Evolutionary conservation across 2,888 invertebrate genomes (phyloP).

Genomic region (Cantharis nigra): DNA sequence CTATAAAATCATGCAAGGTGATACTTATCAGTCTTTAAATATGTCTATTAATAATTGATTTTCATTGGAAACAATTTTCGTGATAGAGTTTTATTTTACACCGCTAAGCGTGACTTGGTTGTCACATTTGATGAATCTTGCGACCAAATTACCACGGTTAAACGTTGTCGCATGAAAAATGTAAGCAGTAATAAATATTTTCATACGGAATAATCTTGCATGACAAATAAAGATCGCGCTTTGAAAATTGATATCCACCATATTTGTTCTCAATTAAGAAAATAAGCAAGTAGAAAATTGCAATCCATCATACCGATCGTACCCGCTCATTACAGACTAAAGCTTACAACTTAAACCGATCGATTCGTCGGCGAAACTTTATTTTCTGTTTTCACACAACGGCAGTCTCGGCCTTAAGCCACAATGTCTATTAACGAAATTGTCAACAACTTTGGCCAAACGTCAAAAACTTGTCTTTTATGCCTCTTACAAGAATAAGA

Average conservation of each 20-base stretch:
- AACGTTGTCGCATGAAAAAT: slow-evolving; percentile 14
- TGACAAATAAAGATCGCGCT: slow-evolving; percentile 8
- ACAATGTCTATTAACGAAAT: not conserved
- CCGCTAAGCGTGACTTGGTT: slow-evolving; percentile 29
- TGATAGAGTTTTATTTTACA: slow-evolving; percentile 19
- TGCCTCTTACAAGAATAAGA: not conserved
- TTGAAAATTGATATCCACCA: not conserved
- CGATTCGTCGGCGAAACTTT: not conserved
- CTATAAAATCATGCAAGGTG: slow-evolving; percentile 36
- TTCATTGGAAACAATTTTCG: slow-evolving; percentile 28
- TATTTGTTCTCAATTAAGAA: slow-evolving; percentile 3
- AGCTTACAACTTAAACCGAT: not conserved
- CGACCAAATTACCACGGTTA: slow-evolving; percentile 19
- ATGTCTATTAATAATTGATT: slow-evolving; percentile 39
- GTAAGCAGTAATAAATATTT: slow-evolving; percentile 16
- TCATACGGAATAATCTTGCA: not conserved
- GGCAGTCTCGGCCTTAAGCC: not conserved
- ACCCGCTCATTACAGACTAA: not conserved
- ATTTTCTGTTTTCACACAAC: not conserved
- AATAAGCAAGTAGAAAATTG: not conserved
- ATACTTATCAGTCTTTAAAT: slow-evolving; percentile 33
- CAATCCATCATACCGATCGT: not conserved
- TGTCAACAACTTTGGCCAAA: not conserved
- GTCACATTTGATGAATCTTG: slow-evolving; percentile 12
- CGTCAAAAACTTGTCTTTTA: not conserved